Evolutionary conservation across 2,888 invertebrate genomes (phyloP), one percentile per base, ranked within the genome.

Genomic region (Epistrophe eligans): DNA sequence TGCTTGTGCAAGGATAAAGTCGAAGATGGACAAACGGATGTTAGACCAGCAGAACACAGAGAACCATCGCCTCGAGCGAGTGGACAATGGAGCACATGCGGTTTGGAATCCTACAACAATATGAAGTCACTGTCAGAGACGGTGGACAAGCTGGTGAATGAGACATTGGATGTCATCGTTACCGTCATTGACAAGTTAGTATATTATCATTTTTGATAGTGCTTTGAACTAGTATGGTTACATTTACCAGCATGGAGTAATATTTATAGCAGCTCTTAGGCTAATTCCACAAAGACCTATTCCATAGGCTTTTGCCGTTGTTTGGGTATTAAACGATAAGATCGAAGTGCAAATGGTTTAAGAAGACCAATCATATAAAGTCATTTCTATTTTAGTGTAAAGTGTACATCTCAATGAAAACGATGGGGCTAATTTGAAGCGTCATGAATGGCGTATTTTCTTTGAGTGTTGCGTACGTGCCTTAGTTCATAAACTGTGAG

Each of bases 131-230:
- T 90, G 90, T 94, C 93, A 57, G 93, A 91, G 85, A 93, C 92
- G 73, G 95, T 97, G 28, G 97, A 97, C 91, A 94, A 95, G 84
- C 94, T 98, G 66, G 96, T 98, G 24, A 93, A 97, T 71, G 97
- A 98, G 91, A 97, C 97, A 17, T 93, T 98, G 35, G 94, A 95
- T 72, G 94, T 97, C 48, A 97, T 98, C 87, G 95, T 97, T 79
- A 95, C 96, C 6, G 95, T 97, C 82, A 97, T 97, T 79, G 97
- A 98, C 93, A 97, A 97, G 96, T 97, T 94, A 94, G 96, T 94
- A 89, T 11, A 4, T 15, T 55, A 15, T 15, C 55, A 9, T 3
- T 9, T 32, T 9, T 32, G 15, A 7, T 15, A 52, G 24, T 28
- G 24, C 7, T 15, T 32, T n/a, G 15, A n/a, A 28, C 0, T 28